Conservation (phyloP, 2,888 invertebrate species). For the Dinocampus coccinellae region DNA sequence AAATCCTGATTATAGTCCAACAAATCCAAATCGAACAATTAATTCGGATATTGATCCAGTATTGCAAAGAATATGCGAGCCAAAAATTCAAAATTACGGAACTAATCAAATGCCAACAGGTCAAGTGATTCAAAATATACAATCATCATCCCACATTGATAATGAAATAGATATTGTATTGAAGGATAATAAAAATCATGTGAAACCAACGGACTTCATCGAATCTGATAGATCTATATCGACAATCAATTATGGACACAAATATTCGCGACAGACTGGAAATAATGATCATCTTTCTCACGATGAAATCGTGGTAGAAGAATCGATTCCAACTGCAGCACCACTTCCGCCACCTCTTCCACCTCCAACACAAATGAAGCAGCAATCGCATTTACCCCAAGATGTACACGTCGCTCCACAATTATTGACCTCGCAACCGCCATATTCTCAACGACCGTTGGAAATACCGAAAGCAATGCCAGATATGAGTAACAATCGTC, state of each 20-base stretch:
- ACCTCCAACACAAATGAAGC: conserved; percentile 30
- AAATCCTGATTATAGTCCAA: conserved; percentile 60
- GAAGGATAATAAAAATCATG: conserved; percentile 49
- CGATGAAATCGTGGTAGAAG: conserved; percentile 58
- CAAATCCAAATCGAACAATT: conserved; percentile 55
- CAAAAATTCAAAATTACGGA: conserved; percentile 51
- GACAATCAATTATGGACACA: conserved; percentile 51
- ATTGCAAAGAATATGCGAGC: conserved; percentile 55
- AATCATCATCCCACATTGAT: conserved; percentile 46
- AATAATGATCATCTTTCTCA: conserved; percentile 29
- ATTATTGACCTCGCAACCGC: conserved; percentile 40
- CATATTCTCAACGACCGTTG: conserved; percentile 36
- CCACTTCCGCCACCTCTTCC: conserved; percentile 24
- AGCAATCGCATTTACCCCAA: conserved; percentile 28
- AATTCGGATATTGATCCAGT: conserved; percentile 58
- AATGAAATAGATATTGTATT: conserved; percentile 45
- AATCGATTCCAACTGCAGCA: conserved; percentile 25
- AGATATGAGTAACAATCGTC: conserved; percentile 23
- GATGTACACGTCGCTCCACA: conserved; percentile 28
- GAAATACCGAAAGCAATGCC: conserved; percentile 37
- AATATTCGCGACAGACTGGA: conserved; percentile 47
- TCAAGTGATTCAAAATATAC: conserved; percentile 43
- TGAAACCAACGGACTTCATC: conserved; percentile 43
- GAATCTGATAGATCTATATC: conserved; percentile 48
- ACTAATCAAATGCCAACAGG: conserved; percentile 45